phyloP scores from a whole-genome alignment of 2,113 vertebrate species.

The Nematolebias whitei region DNA sequence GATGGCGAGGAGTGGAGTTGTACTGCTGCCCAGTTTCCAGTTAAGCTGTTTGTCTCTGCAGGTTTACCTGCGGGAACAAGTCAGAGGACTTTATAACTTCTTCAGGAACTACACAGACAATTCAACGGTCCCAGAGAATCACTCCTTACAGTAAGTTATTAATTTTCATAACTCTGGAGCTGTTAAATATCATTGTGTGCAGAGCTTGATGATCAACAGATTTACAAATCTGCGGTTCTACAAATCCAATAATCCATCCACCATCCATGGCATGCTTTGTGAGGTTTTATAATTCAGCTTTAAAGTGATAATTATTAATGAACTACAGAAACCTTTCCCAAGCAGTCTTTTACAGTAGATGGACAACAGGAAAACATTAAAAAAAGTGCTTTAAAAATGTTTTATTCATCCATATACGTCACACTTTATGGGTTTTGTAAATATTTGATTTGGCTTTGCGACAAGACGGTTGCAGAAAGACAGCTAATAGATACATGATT shows the following conservation, averaged over 20 bases:
- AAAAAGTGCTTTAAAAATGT: too few species aligned
- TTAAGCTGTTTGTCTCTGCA: slow-evolving; percentile 59
- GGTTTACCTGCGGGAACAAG: slow-evolving; percentile 83
- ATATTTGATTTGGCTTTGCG: too few species aligned
- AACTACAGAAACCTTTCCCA: too few species aligned
- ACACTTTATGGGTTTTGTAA: too few species aligned
- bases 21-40: background rate
- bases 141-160: slow-evolving; percentile 84
- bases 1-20: slow-evolving; percentile 1
- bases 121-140: background rate
- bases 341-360: background rate
- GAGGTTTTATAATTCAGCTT: too few species aligned
- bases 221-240: background rate
- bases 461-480: too few species aligned
- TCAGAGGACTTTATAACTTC: slow-evolving; percentile 68
- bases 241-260: background rate
- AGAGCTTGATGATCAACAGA: background rate
- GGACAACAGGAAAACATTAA: too few species aligned
- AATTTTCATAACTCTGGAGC: background rate
- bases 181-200: background rate
- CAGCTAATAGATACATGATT: too few species aligned
- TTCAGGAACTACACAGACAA: slow-evolving; percentile 53
- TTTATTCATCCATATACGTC: too few species aligned
- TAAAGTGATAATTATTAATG: too few species aligned
- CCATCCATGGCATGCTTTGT: too few species aligned